Conservation (phyloP, 2,888 invertebrate genomes). For the Drosophila formosana region DNA sequence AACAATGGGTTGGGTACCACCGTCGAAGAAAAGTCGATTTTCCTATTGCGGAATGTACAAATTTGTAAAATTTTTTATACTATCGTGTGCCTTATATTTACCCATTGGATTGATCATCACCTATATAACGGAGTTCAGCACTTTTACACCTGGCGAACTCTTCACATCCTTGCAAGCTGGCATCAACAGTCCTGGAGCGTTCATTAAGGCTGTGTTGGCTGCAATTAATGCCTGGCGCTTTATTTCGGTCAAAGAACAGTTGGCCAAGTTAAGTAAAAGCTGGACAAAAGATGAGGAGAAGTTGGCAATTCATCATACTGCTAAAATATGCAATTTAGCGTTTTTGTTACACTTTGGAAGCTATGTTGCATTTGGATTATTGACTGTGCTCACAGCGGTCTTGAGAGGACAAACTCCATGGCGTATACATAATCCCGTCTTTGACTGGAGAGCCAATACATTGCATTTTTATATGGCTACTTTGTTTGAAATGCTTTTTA, state of each 20-base stretch:
- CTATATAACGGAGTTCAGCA: slow-evolving; percentile 32
- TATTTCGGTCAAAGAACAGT: slow-evolving; percentile 6
- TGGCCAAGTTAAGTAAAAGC: slow-evolving; percentile 37
- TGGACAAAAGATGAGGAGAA: slow-evolving; percentile 28
- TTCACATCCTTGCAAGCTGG: slow-evolving; percentile 53
- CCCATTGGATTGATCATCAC: slow-evolving; percentile 37
- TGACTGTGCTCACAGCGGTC: slow-evolving; percentile 21
- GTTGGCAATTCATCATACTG: slow-evolving; percentile 34
- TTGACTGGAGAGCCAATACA: slow-evolving; percentile 40
- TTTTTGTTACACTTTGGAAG: slow-evolving; percentile 31
- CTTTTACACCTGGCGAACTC: slow-evolving; percentile 53
- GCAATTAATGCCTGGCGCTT: slow-evolving; percentile 32
- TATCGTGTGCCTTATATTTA: slow-evolving; percentile 25
- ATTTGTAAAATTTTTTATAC: slow-evolving; percentile 18
- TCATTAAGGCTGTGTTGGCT: slow-evolving; percentile 23
- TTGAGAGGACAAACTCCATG: slow-evolving; percentile 29
- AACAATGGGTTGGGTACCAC: slow-evolving; percentile 38
- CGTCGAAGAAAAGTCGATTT: background rate
- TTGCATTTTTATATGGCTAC: slow-evolving; percentile 31
- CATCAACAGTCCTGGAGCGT: slow-evolving; percentile 41
- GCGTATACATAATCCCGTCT: slow-evolving; percentile 48
- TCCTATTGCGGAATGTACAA: background rate
- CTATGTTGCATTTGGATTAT: slow-evolving; percentile 25
- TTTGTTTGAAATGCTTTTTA: slow-evolving; percentile 21
- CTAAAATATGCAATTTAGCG: slow-evolving; percentile 34